A percentile compares a stretch with the other conserved stretches of the same genome.
Evolutionary conservation across 1,140 invertebrate species (phyloP).

Genomic region (Psix sp.): DNA sequence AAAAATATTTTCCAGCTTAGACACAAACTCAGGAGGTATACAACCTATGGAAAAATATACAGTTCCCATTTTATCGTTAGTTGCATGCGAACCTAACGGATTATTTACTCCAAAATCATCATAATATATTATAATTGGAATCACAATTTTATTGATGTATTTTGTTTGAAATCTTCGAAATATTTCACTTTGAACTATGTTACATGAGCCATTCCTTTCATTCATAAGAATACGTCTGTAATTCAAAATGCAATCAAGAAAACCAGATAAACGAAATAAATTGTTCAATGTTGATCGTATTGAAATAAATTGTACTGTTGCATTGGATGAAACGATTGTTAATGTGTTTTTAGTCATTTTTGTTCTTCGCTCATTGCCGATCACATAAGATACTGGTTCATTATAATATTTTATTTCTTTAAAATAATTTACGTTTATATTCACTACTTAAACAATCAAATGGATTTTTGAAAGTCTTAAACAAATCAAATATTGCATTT

Average conservation of each 20-base stretch:
- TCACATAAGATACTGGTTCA: slow-evolving; percentile 1
- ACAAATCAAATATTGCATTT: background rate
- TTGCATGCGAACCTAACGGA: slow-evolving; percentile 9
- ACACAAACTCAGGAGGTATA: background rate
- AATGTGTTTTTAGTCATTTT: background rate
- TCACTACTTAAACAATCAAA: background rate
- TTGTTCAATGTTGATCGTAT: background rate
- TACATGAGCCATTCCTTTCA: no score
- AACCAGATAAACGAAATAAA: slow-evolving; percentile 1
- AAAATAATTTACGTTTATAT: background rate
- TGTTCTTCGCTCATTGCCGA: background rate
- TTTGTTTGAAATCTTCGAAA: background rate
- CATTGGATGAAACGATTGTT: background rate
- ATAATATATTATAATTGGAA: slow-evolving; percentile 1
- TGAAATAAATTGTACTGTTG: background rate
- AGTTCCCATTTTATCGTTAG: slow-evolving; percentile 3
- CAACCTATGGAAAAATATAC: slow-evolving; percentile 14
- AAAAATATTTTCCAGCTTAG: slow-evolving; percentile 12
- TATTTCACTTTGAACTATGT: background rate
- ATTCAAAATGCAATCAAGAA: slow-evolving; percentile 5
- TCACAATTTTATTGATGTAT: background rate
- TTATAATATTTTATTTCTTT: background rate
- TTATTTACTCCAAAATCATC: slow-evolving; percentile 23
- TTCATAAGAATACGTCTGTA: background rate
- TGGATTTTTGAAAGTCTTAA: slow-evolving; percentile 1